Conservation (phyloP, 37 sponge, comb jelly and placozoan species). For the Crambe crambe region DNA sequence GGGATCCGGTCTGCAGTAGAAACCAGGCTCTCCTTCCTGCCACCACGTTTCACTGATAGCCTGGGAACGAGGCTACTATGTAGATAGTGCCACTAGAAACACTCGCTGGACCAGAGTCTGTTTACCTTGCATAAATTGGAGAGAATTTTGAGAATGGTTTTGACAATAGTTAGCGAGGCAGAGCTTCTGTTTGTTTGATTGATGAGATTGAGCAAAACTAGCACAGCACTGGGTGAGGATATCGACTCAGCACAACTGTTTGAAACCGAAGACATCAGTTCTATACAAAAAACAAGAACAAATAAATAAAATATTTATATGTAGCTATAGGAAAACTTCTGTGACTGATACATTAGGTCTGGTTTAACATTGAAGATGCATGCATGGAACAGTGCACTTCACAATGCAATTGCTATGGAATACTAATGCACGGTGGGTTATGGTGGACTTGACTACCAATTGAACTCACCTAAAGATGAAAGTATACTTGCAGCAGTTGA, state of each 20-base stretch:
- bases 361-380: not conserved
- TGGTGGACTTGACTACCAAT: not conserved
- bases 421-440: no score
- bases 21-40: no score
- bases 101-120: no score
- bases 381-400: not conserved
- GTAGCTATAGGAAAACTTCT: not conserved
- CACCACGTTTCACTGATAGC: no score
- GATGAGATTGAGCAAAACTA: conserved; percentile 33
- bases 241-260: conserved; percentile 40
- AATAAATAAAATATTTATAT: not conserved
- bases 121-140: conserved; percentile 57
- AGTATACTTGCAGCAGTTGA: conserved; percentile 54
- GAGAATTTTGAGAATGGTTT: conserved; percentile 38
- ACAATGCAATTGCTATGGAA: not conserved
- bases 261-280: conserved; percentile 57
- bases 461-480: conserved; percentile 44
- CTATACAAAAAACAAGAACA: conserved; percentile 19
- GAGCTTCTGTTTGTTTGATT: conserved; percentile 46
- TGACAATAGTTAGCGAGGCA: conserved; percentile 46
- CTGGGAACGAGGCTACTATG: no score
- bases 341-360: not conserved
- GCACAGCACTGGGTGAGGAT: conserved; percentile 23
- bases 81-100: no score
- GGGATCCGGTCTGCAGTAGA: no score